A percentile compares a stretch with the other conserved stretches of the same genome.
Conservation (phyloP, 2,113 vertebrate species). For the Corvus moneduloides region DNA sequence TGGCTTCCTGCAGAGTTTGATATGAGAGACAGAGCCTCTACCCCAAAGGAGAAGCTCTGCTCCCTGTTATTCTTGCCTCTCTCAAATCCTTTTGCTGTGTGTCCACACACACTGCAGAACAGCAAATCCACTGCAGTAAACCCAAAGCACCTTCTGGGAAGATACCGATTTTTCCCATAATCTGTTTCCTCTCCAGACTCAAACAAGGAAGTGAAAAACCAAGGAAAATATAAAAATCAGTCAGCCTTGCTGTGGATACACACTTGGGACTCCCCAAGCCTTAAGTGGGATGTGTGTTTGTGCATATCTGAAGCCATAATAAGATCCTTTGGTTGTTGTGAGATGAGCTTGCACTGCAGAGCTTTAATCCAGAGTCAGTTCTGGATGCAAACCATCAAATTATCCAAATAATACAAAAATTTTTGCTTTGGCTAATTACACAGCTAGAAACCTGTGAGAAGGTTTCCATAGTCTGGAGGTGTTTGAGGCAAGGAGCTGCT, state of each 20-base stretch:
- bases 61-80: not conserved
- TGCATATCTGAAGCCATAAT: not conserved
- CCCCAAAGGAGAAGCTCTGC: not conserved
- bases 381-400: not conserved
- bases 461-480: not conserved
- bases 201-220: not conserved
- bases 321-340: not conserved
- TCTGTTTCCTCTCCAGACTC: not conserved
- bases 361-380: not conserved
- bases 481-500: not conserved
- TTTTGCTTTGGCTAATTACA: not conserved
- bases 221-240: constrained; percentile 1
- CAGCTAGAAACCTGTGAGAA: not conserved
- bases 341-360: not conserved
- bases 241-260: not conserved
- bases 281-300: not conserved
- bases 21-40: not conserved
- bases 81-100: fast-evolving
- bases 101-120: not conserved
- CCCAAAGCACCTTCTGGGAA: not conserved
- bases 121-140: not conserved
- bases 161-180: not conserved
- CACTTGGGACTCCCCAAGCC: not conserved
- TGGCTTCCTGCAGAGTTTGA: not conserved
- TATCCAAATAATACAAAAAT: not conserved